Base-by-base conservation (phyloP, 1,140 invertebrate species). In the Drosophila serrata region DNA sequence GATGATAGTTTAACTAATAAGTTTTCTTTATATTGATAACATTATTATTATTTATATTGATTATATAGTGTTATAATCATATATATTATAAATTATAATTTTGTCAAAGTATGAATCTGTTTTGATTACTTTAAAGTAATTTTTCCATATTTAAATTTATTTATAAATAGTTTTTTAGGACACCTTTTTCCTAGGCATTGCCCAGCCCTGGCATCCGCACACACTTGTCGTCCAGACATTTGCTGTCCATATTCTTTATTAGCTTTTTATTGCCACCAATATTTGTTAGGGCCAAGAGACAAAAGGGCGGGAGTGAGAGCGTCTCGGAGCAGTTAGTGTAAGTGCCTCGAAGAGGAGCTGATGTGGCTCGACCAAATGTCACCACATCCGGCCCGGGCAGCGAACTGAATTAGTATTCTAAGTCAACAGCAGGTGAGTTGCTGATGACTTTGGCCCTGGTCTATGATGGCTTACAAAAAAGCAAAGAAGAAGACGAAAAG, bases 251-350 rank as follows among this genome's bases (percentile, higher is more conserved):
- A 67, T 90, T 90, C 85, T 90, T 90, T 86, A 90, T 90, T 90
- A 79, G 78, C 81, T 90, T 90, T 90, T 90, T 90, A 90, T 85
- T 90, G 86, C 86, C 57, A 81, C 67, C 86, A 85, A 90, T 81
- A 90, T 79, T 81, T 79, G 81, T 81, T 85, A 78, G 86, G 81
- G 75, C 67, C 24, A 9, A 51, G 58, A 59, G 61, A 51, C 51
- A 49, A 37, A 53, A 53, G 45, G 61, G 39, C 57, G 40, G 35
- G 35, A 48, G 60, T 48, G 45, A 31, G 27, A 49, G 22, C 17
- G 31, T 29, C 42, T 60, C 15, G 12, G 27, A 42, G 43, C 37
- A 57, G 51, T 24, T 43, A 75, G 33, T 58, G 11, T 12, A 4
- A 24, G 4, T 24, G 24, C 33, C 4, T 1, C n/a, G n/a, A n/a